These are phyloP conservation scores for Sisor rabdophorus DNA, from an alignment of 2,113 vertebrate species.

Conservation along the genomic window DNA sequence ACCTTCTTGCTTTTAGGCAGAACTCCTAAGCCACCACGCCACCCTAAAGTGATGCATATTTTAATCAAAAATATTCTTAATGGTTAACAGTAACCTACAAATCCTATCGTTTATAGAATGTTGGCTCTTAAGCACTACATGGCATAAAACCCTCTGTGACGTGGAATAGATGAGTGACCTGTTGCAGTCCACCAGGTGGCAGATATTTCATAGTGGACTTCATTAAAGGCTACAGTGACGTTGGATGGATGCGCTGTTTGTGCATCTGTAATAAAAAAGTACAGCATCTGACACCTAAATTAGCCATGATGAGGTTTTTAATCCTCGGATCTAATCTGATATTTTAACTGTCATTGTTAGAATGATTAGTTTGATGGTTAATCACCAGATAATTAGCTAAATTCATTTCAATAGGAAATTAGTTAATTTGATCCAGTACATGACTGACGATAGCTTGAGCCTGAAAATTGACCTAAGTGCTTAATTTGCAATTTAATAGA, in stretches of 20 bases:
- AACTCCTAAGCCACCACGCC: too few species aligned
- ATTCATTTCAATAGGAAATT: background rate
- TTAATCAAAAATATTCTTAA: too few species aligned
- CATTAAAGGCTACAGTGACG: constrained; percentile 15
- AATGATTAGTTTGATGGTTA: background rate
- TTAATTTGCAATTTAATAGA: background rate
- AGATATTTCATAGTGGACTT: constrained; percentile 2
- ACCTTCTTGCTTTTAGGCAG: too few species aligned
- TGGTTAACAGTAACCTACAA: too few species aligned
- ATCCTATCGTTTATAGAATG: background rate
- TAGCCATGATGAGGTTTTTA: background rate
- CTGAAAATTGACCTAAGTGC: background rate
- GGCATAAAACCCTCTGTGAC: background rate
- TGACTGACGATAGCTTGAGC: too few species aligned
- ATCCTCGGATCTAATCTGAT: constrained; percentile 1
- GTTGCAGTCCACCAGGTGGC: constrained; percentile 43
- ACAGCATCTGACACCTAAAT: constrained; percentile 10
- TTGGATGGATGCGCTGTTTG: constrained; percentile 13
- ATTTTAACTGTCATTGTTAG: background rate
- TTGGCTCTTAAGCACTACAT: background rate
- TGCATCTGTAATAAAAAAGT: constrained; percentile 19
- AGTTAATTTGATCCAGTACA: background rate
- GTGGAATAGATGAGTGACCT: background rate
- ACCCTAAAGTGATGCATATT: too few species aligned
- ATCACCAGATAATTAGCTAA: background rate